Evolutionary conservation across 2,113 vertebrate species (phyloP), one percentile per base, ranked within the genome.

Genomic region (Aplodontia rufa): DNA sequence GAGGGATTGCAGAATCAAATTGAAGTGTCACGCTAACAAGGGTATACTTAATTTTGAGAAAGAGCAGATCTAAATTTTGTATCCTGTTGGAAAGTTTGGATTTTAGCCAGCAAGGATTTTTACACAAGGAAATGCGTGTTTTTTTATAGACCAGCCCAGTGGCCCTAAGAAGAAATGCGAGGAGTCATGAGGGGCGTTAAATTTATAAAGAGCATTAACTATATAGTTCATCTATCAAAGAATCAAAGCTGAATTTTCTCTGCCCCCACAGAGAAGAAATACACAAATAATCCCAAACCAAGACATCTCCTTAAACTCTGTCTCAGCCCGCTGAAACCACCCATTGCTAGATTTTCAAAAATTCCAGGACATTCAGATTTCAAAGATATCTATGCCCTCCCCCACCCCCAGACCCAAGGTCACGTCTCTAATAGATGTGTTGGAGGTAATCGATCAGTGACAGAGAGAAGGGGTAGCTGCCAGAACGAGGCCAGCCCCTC

Each of bases 11-110:
- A 17, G 62, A 80, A 87, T 90, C 64, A 37, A 47, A 84, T 87
- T 75, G 42, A 92, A 68, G 62, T 64, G 82, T 51, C 93, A 90
- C 0, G 68, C 72, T 69, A 64, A 86, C 30, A 53, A 64, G 93
- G 28, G 32, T 3, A 22, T 26, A n/a, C 58, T 87, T 86, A 49
- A 85, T 66, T 88, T 66, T 91, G 94, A 97, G 82, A 93, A 96
- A 82, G 4, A 66, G 68, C 95, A 94, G 94, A 92, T 87, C 74
- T 22, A 45, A 79, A 60, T 66, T n/a, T 3, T 55, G 22, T 12
- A 37, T 82, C 83, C 82, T 60, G 28, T 49, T 55, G 51, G 62
- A 76, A 94, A 79, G 55, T 49, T n/a, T 88, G 89, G 91, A 71
- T 64, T 37, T 89, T 79, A 72, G 86, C 83, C 97, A 88, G 53